Conservation (phyloP, 2,888 invertebrate genomes). For the Himalopsyche kuldschensis region DNA sequence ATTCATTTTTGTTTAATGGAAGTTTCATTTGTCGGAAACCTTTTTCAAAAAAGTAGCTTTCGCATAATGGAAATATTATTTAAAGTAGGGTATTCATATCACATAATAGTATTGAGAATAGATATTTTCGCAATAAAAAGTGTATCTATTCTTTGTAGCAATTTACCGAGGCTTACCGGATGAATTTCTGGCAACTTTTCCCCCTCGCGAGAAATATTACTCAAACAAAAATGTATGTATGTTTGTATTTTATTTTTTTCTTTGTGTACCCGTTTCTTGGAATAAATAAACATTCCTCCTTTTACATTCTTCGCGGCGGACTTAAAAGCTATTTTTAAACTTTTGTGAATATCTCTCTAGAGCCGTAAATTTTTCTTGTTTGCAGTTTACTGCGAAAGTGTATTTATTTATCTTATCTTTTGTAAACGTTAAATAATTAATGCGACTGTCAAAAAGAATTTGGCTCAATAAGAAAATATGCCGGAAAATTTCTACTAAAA, state of each 20-base stretch:
- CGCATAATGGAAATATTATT: background rate
- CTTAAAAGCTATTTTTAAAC: background rate
- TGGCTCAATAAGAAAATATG: too few relatives aligned
- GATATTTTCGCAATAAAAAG: background rate
- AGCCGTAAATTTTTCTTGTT: too few relatives aligned
- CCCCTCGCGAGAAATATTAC: background rate
- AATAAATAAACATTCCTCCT: background rate
- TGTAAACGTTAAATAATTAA: too few relatives aligned
- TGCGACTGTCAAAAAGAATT: too few relatives aligned
- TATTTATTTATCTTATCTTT: too few relatives aligned
- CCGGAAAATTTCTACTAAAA: too few relatives aligned
- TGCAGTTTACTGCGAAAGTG: too few relatives aligned
- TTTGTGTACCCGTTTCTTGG: background rate
- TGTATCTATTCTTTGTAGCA: background rate
- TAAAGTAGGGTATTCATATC: background rate
- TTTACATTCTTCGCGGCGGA: background rate
- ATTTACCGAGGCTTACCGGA: background rate
- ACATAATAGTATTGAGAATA: background rate
- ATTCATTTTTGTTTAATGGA: too few relatives aligned
- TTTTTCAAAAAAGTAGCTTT: background rate
- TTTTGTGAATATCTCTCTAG: background rate
- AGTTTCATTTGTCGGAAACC: background rate
- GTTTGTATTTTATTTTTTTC: background rate
- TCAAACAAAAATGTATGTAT: background rate
- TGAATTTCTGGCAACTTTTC: background rate